Percentiles rank a stretch among this genome's conserved stretches.
These are phyloP conservation scores for Seriola aureovittata DNA, from an alignment of 2,113 vertebrate species.

Conservation along the genomic window DNA sequence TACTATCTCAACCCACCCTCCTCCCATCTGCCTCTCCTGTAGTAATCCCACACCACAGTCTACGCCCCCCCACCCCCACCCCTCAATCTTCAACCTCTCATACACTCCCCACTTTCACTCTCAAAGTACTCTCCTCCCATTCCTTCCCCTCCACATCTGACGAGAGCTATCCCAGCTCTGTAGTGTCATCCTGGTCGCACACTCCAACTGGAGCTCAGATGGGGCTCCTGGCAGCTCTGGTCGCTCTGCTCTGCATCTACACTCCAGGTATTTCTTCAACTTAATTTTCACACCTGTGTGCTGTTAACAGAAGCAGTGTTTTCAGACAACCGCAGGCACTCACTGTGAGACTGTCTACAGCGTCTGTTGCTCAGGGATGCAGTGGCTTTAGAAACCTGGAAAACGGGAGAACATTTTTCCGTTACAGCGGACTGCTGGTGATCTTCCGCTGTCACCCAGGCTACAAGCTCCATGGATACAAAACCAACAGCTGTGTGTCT, in stretches of 20 bases:
- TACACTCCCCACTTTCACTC: conserved; percentile 13
- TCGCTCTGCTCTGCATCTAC: conserved; percentile 48
- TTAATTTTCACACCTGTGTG: neutral
- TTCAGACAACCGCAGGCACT: neutral
- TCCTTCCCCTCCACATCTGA: conserved; percentile 5
- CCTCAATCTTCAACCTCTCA: conserved; percentile 7
- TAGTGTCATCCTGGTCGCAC: neutral
- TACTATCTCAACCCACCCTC: neutral
- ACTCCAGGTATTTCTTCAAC: conserved; percentile 57
- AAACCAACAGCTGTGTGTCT: conserved; percentile 81
- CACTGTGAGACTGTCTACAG: conserved; percentile 36
- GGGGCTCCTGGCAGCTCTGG: conserved; percentile 41
- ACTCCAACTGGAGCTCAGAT: conserved; percentile 12
- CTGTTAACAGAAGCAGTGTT: neutral
- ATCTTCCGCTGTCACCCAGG: conserved; percentile 79
- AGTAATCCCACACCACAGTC: no score
- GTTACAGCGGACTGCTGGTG: conserved; percentile 79
- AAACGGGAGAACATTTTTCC: conserved; percentile 82
- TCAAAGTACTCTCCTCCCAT: conserved; percentile 3
- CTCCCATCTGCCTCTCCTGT: neutral
- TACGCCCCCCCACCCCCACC: neutral
- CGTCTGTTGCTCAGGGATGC: conserved; percentile 52
- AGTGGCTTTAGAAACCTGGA: conserved; percentile 70
- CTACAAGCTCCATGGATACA: conserved; percentile 78
- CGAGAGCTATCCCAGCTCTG: neutral